These are phyloP conservation scores for Bathynomus jamesi DNA, from an alignment of 1,140 invertebrate genomes.

Conservation along the genomic window DNA sequence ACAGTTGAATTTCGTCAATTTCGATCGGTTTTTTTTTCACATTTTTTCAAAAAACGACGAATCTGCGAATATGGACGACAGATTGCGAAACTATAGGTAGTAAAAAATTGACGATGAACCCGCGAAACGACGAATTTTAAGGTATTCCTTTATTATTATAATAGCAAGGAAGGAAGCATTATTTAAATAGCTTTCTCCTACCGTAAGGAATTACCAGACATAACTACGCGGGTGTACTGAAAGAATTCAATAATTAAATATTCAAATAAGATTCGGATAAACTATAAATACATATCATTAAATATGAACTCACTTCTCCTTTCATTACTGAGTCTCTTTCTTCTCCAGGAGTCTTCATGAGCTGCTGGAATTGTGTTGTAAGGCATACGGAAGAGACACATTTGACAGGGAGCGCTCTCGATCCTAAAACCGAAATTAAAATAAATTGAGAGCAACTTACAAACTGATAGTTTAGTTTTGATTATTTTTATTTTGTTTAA, in stretches of 20 bases:
- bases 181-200: neutral
- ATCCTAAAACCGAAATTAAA: constrained; percentile 46
- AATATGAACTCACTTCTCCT: constrained; percentile 51
- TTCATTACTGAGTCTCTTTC: constrained; percentile 63
- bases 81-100: no score
- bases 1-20: no score
- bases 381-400: constrained; percentile 71
- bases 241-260: neutral
- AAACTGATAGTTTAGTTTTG: neutral
- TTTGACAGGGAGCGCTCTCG: constrained; percentile 70
- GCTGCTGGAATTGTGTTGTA: constrained; percentile 53
- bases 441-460: neutral
- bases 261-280: neutral
- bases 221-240: no score
- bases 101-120: no score
- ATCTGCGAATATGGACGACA: no score
- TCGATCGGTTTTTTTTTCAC: no score
- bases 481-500: no score
- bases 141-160: no score
- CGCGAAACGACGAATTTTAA: no score
- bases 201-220: no score
- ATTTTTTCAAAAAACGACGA: no score
- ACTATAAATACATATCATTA: neutral
- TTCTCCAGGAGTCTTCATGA: constrained; percentile 63
- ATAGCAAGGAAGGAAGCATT: neutral